Base-by-base conservation (phyloP, 2,797 vertebrate species). In the Trichosurus vulpecula region DNA sequence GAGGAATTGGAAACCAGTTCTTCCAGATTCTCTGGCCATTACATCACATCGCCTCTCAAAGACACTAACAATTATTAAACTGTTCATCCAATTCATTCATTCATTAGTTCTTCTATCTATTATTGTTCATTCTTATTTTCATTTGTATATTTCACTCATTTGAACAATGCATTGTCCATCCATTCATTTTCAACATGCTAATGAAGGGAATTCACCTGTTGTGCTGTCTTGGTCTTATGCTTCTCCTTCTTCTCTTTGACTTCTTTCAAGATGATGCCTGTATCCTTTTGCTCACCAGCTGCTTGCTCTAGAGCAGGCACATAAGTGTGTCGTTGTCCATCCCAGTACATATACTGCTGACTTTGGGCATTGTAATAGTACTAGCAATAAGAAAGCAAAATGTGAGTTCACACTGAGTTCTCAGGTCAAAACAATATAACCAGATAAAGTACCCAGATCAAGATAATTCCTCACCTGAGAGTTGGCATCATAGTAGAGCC, bases 311-410 rank as follows among this genome's bases (percentile, higher is more conserved):
- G 93, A 14, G 99, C 99, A 35, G 99, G 99, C 90, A 99, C 97
- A 51, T 99, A 99, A 6, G 98, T 99, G 89, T 98, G 98, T 52
- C 99, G 99, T 91, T 99, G 99, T 58, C 99, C 99, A 51, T 99
- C 99, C 99, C 99, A 99, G 98, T 99, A 99, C 98, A 99, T 99
- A 98, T 99, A 99, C 97, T 99, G 99, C 98, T 99, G 99, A 54
- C 98, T 99, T 97, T 99, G 99, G 95, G 99, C 97, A 52, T 99
- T 99, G 97, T 99, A 99, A 97, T 99, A 99, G 98, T 99, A 99
- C 99, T 99, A 98, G 30, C 87, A 90, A 57, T 66, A 19, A 52
- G 55, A 12, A 52, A 54, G 54, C 91, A 91, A 35, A 11, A 14
- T 2, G 2, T 1, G 13, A 16, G 9, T 35, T 35, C 31, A 81